These are phyloP conservation scores for Stomorhina lunata DNA, from an alignment of 2,888 invertebrate genomes.

Conservation along the genomic window DNA sequence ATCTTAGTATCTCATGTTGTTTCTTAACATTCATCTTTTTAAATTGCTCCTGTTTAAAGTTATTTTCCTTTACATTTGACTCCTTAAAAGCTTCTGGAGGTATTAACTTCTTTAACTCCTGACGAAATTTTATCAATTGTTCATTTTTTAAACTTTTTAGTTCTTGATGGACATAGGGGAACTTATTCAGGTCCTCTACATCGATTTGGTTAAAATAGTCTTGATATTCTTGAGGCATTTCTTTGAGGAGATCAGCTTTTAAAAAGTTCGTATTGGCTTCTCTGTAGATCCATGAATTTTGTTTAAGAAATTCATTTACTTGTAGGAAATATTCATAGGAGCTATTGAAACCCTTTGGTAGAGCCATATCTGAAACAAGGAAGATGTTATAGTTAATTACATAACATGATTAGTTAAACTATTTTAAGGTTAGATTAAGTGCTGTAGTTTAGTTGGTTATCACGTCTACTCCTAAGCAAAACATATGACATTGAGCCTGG, in stretches of 20 bases:
- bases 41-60: slow-evolving; percentile 49
- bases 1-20: slow-evolving; percentile 85
- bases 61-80: slow-evolving; percentile 14
- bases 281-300: slow-evolving; percentile 84
- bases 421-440: too few relatives aligned
- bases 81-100: slow-evolving; percentile 58
- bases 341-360: slow-evolving; percentile 72
- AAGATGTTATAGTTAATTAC: not conserved
- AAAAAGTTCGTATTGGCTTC: slow-evolving; percentile 85
- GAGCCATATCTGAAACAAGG: slow-evolving; percentile 77
- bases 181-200: slow-evolving; percentile 80
- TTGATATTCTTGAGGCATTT: slow-evolving; percentile 82
- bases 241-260: slow-evolving; percentile 81
- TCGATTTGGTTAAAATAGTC: slow-evolving; percentile 78
- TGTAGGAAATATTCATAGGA: slow-evolving; percentile 82
- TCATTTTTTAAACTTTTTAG: not conserved
- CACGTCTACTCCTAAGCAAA: too few relatives aligned
- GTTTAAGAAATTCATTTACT: slow-evolving; percentile 82
- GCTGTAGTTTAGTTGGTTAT: too few relatives aligned
- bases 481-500: too few relatives aligned
- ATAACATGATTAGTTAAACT: too few relatives aligned
- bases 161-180: slow-evolving; percentile 75
- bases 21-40: slow-evolving; percentile 83
- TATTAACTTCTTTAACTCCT: slow-evolving; percentile 69
- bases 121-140: slow-evolving; percentile 70